phyloP scores from a whole-genome alignment of 2,888 invertebrate species.

The Leptinotarsa haldemani region DNA sequence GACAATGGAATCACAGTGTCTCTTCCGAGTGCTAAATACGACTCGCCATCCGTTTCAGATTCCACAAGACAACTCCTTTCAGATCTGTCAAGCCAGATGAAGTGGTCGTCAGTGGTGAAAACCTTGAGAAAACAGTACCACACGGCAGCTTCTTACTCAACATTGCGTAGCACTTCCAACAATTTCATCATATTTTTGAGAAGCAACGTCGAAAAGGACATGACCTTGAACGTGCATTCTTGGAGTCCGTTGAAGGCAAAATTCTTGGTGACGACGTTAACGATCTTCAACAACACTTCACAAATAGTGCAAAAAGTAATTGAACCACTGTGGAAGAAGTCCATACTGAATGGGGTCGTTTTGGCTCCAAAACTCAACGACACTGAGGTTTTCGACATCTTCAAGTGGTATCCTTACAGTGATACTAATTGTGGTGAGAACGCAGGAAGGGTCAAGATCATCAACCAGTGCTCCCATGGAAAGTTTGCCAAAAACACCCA shows the following conservation, averaged over 20 bases:
- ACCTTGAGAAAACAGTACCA: neutral
- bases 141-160: neutral
- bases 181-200: conserved; percentile 7
- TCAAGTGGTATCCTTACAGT: conserved; percentile 19
- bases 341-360: neutral
- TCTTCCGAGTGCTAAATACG: neutral
- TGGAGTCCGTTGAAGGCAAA: neutral
- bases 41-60: neutral
- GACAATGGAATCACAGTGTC: neutral
- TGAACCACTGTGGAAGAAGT: neutral
- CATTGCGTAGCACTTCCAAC: neutral
- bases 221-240: neutral
- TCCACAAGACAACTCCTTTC: conserved; percentile 14
- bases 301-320: neutral
- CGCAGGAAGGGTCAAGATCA: neutral
- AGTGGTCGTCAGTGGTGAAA: neutral
- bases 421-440: conserved; percentile 4
- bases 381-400: conserved; percentile 11
- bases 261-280: conserved; percentile 1
- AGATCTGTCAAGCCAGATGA: neutral
- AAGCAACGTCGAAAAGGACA: neutral
- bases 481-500: conserved; percentile 16
- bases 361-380: conserved; percentile 6
- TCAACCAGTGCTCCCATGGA: conserved; percentile 22
- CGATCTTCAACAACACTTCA: conserved; percentile 3